Base-by-base conservation (phyloP, 2,797 vertebrate species). In the Rhinichthys osculus region DNA sequence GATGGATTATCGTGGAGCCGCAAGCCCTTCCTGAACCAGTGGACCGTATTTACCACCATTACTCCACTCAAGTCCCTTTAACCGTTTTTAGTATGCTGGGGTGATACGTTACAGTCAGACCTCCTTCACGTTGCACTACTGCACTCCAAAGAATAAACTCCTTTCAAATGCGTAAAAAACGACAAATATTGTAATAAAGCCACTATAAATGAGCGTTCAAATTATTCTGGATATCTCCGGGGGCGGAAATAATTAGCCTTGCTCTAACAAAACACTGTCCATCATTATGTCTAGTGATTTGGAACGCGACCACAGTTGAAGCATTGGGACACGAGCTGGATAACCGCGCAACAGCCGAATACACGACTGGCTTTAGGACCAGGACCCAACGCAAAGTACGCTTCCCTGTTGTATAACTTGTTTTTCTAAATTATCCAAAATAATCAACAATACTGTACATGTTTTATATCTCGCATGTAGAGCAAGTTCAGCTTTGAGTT, bases 11-110 rank as follows among this genome's bases (percentile, higher is more conserved):
- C 97, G 94, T 99, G 98, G 91, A 99, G 97, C 92, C 97, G 94
- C 91, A 99, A 96, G 91, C 98, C 98, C 96, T 98, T 98, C 93
- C 97, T 96, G 95, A 99, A 99, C 98, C 97, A 98, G 93, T 98
- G 97, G 90, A 99, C 94, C 33, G 97, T 97, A 91, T 99, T 98
- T 92, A 97, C 95, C 91, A 97, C 96, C 97, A 98, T 97, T 86
- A 95, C 95, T 95, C 91, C 87, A 94, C 91, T 92, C 50, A 91
- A 91, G 88, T 91, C 83, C 91, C 66, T 91, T 89, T 14, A 67
- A 86, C 83, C 42, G 62, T 7, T 64, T 85, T n/a, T 72, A 85
- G 40, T 79, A 38, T 59, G 66, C 50, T 35, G 66, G 66, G n/a
- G n/a, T 57, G 33, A 16, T 76, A 3, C 1, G 6, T 67, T n/a